Evolutionary conservation across 2,888 invertebrate genomes (phyloP), one percentile per base, ranked within the genome.

Genomic region (Rhaphigaster nebulosa): DNA sequence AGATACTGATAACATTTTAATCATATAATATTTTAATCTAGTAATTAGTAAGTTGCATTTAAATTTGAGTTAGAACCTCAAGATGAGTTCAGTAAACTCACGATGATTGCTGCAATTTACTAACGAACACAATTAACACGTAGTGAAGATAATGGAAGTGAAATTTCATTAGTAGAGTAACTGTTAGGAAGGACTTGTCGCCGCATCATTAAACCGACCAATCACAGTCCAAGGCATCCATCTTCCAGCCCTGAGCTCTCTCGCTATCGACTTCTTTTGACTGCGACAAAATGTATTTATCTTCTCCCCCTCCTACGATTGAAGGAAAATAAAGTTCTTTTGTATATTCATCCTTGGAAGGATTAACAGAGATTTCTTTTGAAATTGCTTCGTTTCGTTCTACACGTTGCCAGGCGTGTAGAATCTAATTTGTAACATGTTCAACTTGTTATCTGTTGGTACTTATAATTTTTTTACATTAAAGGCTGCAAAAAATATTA

Each of bases 241-340:
- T 76, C 70, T 76, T 76, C 70, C 70, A 23, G 0, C 70, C 38
- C 70, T 76, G 20, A 38, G 34, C 70, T 76, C 29, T 65, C 65
- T 65, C 70, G 20, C 70, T 76, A 76, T 38, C 70, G 34, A 76
- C 70, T 76, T 76, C 70, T 76, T 76, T 76, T 76, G 20, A 76
- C 70, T 76, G 70, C 70, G 70, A 76, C 70, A 76, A 76, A 76
- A 76, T 76, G 70, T 76, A 76, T 76, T 76, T 76, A 76, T 76
- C 70, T 38, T 76, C 70, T 38, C 70, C 70, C 6, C n/a, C 18
- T 76, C 38, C 38, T 23, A 8, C 38, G 34, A 76, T 76, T 76
- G 34, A 76, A 76, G 70, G 70, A 38, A 76, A 76, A 76, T 76
- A 76, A 76, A 38, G 34, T 76, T 76, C 38, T 76, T 76, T 76